phyloP scores from a whole-genome alignment of 2,888 invertebrate species.

The Serripes groenlandicus region DNA sequence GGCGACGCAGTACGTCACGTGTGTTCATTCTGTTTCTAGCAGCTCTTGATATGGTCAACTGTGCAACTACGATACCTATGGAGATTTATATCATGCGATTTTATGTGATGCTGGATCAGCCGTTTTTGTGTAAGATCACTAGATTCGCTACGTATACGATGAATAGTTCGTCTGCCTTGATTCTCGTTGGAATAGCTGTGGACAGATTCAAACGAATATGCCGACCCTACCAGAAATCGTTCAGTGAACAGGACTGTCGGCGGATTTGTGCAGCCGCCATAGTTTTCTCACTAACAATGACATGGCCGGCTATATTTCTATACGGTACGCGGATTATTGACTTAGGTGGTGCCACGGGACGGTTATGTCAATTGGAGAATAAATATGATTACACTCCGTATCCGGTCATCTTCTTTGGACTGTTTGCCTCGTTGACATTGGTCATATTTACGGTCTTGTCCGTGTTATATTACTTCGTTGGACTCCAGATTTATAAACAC shows the following conservation, averaged over 20 bases:
- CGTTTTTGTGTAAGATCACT: conserved; percentile 69
- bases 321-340: conserved; percentile 70
- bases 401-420: conserved; percentile 63
- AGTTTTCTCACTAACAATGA: conserved; percentile 47
- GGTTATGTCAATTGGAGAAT: conserved; percentile 63
- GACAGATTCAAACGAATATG: conserved; percentile 77
- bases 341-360: conserved; percentile 32
- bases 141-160: conserved; percentile 71
- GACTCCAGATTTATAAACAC: conserved; percentile 67
- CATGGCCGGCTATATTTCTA: conserved; percentile 73
- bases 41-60: conserved; percentile 70
- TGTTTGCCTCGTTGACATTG: conserved; percentile 61
- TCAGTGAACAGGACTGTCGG: conserved; percentile 69
- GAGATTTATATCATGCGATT: conserved; percentile 71
- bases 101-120: conserved; percentile 64
- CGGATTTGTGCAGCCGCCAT: conserved; percentile 68
- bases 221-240: conserved; percentile 64
- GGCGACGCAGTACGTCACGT: conserved; percentile 70
- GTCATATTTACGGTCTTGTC: conserved; percentile 62
- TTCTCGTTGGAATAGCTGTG: conserved; percentile 72
- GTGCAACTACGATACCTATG: conserved; percentile 71
- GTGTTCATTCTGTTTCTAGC: conserved; percentile 73
- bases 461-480: conserved; percentile 68
- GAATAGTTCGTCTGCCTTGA: conserved; percentile 72
- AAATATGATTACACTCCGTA: conserved; percentile 52